phyloP scores from a whole-genome alignment of 35 echinoderm and acorn worm species.

The Amphiura filiformis region DNA sequence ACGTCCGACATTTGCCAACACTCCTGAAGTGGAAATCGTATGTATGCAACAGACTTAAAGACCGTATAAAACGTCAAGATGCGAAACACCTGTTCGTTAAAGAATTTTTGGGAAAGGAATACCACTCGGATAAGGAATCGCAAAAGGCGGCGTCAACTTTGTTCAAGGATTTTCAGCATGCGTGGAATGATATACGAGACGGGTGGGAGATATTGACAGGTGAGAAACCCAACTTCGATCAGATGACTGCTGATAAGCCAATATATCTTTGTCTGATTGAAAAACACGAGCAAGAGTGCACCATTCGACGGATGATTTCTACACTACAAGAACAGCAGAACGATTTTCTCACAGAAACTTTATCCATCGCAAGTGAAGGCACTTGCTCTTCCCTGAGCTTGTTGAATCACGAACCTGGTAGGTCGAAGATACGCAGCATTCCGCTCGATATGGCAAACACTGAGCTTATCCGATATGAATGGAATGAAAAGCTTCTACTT shows the following conservation, averaged over 20 bases:
- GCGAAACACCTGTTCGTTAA: neutral
- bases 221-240: neutral
- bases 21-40: constrained; percentile 16
- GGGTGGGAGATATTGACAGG: neutral
- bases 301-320: constrained; percentile 8
- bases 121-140: neutral
- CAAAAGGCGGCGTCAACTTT: neutral
- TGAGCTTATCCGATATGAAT: neutral
- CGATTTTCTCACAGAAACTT: neutral
- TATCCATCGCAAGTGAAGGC: neutral
- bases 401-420: neutral
- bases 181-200: neutral
- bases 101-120: neutral
- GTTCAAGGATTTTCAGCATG: neutral
- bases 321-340: constrained; percentile 14
- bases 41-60: neutral
- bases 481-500: neutral
- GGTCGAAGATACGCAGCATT: neutral
- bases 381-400: constrained; percentile 10
- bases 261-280: neutral
- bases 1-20: neutral
- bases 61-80: neutral
- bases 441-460: neutral
- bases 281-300: neutral
- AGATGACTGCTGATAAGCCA: neutral